These are phyloP conservation scores for Panthera tigris DNA, from an alignment of 2,113 vertebrate species.

Conservation along the genomic window DNA sequence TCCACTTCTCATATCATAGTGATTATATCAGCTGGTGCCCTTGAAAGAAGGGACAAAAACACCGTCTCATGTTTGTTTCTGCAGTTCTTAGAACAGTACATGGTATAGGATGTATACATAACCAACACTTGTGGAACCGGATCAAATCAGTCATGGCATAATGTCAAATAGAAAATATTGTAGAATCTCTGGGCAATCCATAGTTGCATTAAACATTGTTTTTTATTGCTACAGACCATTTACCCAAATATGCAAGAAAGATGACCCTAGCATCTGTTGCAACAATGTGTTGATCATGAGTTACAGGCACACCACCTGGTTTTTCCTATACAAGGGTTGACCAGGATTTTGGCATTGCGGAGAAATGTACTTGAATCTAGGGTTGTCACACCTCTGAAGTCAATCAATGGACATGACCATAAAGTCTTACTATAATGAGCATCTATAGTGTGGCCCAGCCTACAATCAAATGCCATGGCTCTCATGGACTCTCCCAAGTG, in stretches of 20 bases:
- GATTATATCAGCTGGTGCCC: neutral
- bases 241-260: neutral
- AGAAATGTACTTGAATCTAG: neutral
- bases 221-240: neutral
- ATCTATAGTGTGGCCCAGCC: neutral
- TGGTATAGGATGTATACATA: neutral
- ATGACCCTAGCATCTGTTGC: neutral
- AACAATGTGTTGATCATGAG: neutral
- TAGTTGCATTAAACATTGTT: neutral
- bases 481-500: neutral
- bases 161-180: neutral
- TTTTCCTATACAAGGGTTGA: neutral
- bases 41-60: neutral
- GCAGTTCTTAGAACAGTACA: neutral
- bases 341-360: neutral
- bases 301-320: neutral
- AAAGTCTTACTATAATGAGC: neutral
- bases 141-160: neutral
- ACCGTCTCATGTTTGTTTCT: constrained; percentile 13
- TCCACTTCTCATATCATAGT: neutral
- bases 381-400: neutral
- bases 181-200: neutral
- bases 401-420: neutral
- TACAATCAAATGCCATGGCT: neutral
- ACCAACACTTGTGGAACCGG: neutral